Conservation (phyloP, 2,113 vertebrate species). For the Engraulis encrasicolus region DNA sequence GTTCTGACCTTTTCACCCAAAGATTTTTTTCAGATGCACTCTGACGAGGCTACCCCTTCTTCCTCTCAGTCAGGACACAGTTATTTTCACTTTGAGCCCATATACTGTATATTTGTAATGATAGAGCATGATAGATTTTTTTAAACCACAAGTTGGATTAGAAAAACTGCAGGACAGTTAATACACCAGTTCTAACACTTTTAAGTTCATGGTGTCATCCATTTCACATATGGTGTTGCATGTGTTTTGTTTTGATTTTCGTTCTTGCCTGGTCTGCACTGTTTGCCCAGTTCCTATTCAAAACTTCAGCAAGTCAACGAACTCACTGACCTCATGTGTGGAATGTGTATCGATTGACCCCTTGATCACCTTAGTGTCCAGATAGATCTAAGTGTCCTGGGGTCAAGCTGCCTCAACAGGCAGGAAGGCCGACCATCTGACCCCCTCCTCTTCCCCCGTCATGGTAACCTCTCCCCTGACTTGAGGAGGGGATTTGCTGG, state of each 20-base stretch:
- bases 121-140: too few species aligned
- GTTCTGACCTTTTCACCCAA: neutral
- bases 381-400: neutral
- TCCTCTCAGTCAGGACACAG: neutral
- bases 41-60: neutral
- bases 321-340: conserved; percentile 10
- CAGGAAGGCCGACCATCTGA: neutral
- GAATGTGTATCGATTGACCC: conserved; percentile 27
- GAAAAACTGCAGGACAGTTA: too few species aligned
- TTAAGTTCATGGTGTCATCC: too few species aligned
- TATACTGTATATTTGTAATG: too few species aligned
- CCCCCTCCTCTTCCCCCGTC: neutral
- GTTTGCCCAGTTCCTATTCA: neutral
- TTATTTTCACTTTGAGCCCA: too few species aligned
- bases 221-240: too few species aligned
- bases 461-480: neutral
- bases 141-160: too few species aligned
- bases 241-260: too few species aligned
- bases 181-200: too few species aligned
- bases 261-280: too few species aligned
- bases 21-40: neutral
- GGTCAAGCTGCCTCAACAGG: neutral
- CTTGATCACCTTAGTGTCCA: neutral
- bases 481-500: neutral
- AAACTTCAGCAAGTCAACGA: neutral